Base-by-base conservation (phyloP, 2,113 vertebrate species). In the Haemorhous mexicanus region DNA sequence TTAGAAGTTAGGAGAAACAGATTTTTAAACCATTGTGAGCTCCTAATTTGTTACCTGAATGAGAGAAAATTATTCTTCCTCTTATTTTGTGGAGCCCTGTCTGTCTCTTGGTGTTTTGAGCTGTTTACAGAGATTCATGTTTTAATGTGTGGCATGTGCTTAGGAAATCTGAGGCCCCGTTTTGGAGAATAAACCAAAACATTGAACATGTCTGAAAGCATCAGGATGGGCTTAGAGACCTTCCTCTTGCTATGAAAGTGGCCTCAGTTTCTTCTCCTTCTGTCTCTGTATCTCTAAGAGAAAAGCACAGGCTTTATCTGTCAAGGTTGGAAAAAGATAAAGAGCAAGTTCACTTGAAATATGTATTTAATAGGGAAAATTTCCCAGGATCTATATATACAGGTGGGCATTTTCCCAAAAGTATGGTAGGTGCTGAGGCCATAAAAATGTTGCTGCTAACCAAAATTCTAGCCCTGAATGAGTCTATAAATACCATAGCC, bases 401-500 rank as follows among this genome's bases (percentile, higher is more conserved):
- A 75, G 76, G 56, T 90, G 77, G 72, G 37, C 35, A 43, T 84
- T 96, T 93, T 79, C 76, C 73, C 76, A 64, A 30, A 41, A 76
- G 59, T 8, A 11, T 77, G 63, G 61, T 74, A n/a, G 67, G 55
- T 5, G 0, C 64, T 47, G 39, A 78, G 80, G 50, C 90, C 0
- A 1, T 91, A 83, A 46, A 83, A 76, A 20, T 49, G 63, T 76
- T 73, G 58, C 58, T 80, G 39, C 82, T 94, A 62, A 90, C 87
- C 72, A 84, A 70, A 93, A 88, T 94, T 93, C 35, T 74, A 80
- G 55, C 55, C 47, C 72, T 61, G 53, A 30, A 68, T 1, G 0
- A 64, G 39, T 64, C 81, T 93, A 73, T 95, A 96, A 97, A 95
- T 95, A 93, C 56, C 14, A 1, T 33, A 55, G 56, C 79, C 85